These are phyloP conservation scores for Blastobasis lacticolella DNA, from an alignment of 2,888 invertebrate genomes.

Conservation along the genomic window DNA sequence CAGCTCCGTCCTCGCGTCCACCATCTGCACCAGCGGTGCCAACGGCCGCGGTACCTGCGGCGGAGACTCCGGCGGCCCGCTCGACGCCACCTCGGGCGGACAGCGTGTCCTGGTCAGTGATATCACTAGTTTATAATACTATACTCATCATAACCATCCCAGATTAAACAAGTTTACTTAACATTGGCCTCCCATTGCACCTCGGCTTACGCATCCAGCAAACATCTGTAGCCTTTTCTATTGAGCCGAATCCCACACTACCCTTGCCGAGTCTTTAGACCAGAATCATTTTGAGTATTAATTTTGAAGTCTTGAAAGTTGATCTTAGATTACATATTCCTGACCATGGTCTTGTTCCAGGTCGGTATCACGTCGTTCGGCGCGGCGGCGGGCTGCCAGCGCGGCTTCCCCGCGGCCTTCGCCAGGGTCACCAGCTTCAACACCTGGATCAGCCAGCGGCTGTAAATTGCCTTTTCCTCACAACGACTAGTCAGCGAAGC, in stretches of 20 bases:
- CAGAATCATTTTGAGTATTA: too few relatives aligned
- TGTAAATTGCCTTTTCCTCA: too few relatives aligned
- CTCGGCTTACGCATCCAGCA: too few relatives aligned
- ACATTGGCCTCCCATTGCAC: too few relatives aligned
- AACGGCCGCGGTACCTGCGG: constrained; percentile 43
- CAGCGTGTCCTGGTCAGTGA: constrained; percentile 14
- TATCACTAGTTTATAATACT: neutral
- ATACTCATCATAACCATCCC: too few relatives aligned
- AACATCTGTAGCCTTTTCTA: too few relatives aligned
- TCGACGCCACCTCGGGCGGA: constrained; percentile 14
- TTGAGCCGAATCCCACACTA: too few relatives aligned
- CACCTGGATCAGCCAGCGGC: constrained; percentile 8
- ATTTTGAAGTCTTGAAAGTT: too few relatives aligned
- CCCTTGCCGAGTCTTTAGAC: too few relatives aligned
- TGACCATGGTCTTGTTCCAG: constrained; percentile 18
- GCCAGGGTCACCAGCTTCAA: constrained; percentile 29
- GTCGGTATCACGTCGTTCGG: constrained; percentile 39
- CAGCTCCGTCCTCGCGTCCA: constrained; percentile 28
- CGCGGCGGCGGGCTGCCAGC: constrained; percentile 23
- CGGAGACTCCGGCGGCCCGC: constrained; percentile 37
- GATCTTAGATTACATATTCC: too few relatives aligned
- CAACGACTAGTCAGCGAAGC: too few relatives aligned
- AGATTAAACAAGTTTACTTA: too few relatives aligned
- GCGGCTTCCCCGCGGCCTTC: constrained; percentile 24
- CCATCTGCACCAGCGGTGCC: constrained; percentile 43